Evolutionary conservation across 2,888 invertebrate species (phyloP), one percentile per base, ranked within the genome.

Genomic region (Alcis repandata): DNA sequence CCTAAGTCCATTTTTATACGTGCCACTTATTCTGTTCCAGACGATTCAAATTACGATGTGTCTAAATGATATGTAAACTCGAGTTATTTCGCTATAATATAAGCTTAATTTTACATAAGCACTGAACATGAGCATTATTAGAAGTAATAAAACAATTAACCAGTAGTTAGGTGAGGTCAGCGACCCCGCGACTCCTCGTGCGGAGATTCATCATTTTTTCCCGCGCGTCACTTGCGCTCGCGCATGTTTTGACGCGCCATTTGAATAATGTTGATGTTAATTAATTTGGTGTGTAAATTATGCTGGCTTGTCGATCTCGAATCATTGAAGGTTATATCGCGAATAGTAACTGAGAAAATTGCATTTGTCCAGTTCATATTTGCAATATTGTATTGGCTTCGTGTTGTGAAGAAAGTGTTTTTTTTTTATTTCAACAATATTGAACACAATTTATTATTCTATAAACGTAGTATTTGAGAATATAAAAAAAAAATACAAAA

Each of bases 101-200:
- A 17, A 20, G 27, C 27, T 15, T 40, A 22, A 27, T 41, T 41
- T 53, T 53, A 40, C 22, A 27, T 57, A 57, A 43, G 9, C 38
- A 48, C 32, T 32, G 40, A 48, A 49, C 38, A 45, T 22, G 36
- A 43, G 27, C 15, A 52, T n/a, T 52, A 63, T 20, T 40, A 58
- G 63, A 43, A 22, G 63, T 45, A 52, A 64, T 64, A 59, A 64
- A 64, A 64, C 59, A 64, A 59, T 64, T 59, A 64, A 17, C 48
- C 51, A 20, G 56, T 62, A 56, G 62, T 53, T 20, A 36, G 17
- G 46, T 8, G 48, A 13, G 54, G 63, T 64, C 63, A 22, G 0
- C 22, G 60, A 56, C 59, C 60, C 38, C 51, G 32, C 22, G 54
- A 20, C 32, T 54, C 59, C 59, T 51, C 64, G 59, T 33, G 59